Percentiles rank a stretch among this genome's conserved stretches.
Conservation (phyloP, 2,888 invertebrate species). For the Drosophila rubida region DNA sequence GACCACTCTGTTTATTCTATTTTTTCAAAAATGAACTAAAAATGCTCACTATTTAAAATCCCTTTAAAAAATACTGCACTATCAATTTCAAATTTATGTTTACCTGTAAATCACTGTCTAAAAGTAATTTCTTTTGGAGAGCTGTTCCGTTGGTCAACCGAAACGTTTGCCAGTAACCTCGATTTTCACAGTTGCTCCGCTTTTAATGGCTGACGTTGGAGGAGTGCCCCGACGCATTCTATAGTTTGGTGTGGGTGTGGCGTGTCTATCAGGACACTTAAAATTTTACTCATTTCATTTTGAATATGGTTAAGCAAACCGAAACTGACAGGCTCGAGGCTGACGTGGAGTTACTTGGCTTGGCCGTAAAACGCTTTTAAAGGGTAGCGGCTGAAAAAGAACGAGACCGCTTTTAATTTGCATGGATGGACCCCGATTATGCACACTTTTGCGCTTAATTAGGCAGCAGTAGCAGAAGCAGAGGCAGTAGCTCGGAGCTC, state of each 20-base stretch:
- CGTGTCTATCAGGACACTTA: background rate
- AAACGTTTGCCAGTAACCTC: background rate
- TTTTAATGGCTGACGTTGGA: background rate
- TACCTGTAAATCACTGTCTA: background rate
- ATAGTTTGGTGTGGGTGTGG: conserved; percentile 1
- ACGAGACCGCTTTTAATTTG: conserved; percentile 42
- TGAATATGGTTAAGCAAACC: background rate
- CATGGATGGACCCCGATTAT: conserved; percentile 43
- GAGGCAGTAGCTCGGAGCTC: background rate
- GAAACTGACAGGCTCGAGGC: background rate
- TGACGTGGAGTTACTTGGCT: background rate
- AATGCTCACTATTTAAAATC: no score
- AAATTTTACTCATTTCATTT: background rate
- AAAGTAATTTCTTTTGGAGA: background rate
- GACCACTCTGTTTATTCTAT: no score
- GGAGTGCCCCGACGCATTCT: background rate
- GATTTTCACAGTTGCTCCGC: background rate
- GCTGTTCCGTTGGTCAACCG: background rate
- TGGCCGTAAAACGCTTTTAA: background rate
- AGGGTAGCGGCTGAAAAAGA: conserved; percentile 18
- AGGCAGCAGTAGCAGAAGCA: conserved; percentile 30
- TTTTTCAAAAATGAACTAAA: no score
- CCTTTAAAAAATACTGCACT: no score
- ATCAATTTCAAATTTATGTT: background rate
- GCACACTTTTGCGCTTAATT: conserved; percentile 65